Evolutionary conservation across 2,888 invertebrate species (phyloP).

Genomic region (Cecidostiba fungosa): DNA sequence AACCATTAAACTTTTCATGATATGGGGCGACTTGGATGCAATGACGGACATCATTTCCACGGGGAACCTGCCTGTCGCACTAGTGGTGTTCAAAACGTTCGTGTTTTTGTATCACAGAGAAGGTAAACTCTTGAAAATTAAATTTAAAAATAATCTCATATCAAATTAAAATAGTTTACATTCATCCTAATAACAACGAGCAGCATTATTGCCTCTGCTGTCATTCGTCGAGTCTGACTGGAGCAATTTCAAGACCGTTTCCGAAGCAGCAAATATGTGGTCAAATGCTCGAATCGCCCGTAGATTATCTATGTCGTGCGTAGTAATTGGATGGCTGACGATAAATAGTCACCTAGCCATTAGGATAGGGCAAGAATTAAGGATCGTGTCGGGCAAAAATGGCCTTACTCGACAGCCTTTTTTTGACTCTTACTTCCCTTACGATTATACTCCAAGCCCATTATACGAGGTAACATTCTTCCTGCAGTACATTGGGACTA

Average conservation of each 20-base stretch:
- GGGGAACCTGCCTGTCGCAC: slow-evolving; percentile 41
- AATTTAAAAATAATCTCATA: no score
- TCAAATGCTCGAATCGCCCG: slow-evolving; percentile 22
- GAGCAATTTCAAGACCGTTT: slow-evolving; percentile 5
- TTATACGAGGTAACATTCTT: slow-evolving; percentile 20
- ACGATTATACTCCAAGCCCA: background rate
- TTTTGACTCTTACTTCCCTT: slow-evolving; percentile 33
- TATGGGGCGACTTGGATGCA: slow-evolving; percentile 53
- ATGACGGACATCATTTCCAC: slow-evolving; percentile 49
- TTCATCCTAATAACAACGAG: background rate
- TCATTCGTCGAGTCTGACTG: slow-evolving; percentile 29
- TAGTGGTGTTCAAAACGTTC: slow-evolving; percentile 33
- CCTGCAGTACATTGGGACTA: background rate
- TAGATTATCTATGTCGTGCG: slow-evolving; percentile 18
- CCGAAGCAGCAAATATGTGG: slow-evolving; percentile 38
- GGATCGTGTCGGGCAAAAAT: background rate
- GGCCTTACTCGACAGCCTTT: slow-evolving; percentile 7
- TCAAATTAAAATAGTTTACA: no score
- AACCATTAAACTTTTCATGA: slow-evolving; percentile 37
- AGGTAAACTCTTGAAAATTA: slow-evolving; percentile 10
- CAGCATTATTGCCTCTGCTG: slow-evolving; percentile 25
- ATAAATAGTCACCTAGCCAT: slow-evolving; percentile 1
- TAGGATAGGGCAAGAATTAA: slow-evolving; percentile 25
- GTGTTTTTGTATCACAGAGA: slow-evolving; percentile 35
- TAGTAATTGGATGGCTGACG: slow-evolving; percentile 9